A percentile compares a stretch with the other conserved stretches of the same genome.
Evolutionary conservation across 1,140 invertebrate species (phyloP).

Genomic region (Mercenaria mercenaria): DNA sequence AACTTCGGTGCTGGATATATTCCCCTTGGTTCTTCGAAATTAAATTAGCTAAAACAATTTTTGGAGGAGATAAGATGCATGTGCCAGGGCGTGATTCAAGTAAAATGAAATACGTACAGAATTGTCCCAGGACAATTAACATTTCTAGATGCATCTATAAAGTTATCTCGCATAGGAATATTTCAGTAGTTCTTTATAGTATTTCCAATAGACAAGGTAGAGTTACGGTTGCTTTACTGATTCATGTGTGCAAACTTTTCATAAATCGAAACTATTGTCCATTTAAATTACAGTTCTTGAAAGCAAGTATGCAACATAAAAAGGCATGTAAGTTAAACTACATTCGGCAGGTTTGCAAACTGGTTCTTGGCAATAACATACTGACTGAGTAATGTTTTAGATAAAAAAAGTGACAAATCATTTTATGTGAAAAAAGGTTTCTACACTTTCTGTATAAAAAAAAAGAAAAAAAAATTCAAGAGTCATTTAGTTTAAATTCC

Average conservation of each 20-base stretch:
- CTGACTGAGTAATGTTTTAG: too few species aligned
- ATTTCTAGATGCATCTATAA: neutral
- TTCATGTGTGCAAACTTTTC: too few species aligned
- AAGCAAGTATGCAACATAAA: too few species aligned
- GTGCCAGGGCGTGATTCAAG: constrained; percentile 27
- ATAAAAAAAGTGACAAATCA: too few species aligned
- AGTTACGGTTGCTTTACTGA: too few species aligned
- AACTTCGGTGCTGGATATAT: constrained; percentile 40
- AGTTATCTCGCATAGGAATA: neutral
- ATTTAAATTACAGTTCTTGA: too few species aligned
- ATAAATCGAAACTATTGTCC: too few species aligned
- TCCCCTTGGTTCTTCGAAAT: constrained; percentile 48
- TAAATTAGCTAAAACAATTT: constrained; percentile 48
- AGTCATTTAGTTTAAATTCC: constrained; percentile 30
- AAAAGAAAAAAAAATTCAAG: neutral
- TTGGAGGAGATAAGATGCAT: constrained; percentile 54
- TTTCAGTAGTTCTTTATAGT: neutral
- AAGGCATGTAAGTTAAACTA: too few species aligned
- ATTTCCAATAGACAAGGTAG: neutral
- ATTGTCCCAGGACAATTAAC: constrained; percentile 13
- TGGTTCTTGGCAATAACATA: too few species aligned
- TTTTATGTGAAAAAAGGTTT: too few species aligned
- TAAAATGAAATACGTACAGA: constrained; percentile 32
- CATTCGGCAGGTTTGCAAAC: too few species aligned
- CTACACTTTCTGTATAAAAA: too few species aligned